Evolutionary conservation across 2,888 invertebrate species (phyloP), one percentile per base, ranked within the genome.

Genomic region (Furcula furcula): DNA sequence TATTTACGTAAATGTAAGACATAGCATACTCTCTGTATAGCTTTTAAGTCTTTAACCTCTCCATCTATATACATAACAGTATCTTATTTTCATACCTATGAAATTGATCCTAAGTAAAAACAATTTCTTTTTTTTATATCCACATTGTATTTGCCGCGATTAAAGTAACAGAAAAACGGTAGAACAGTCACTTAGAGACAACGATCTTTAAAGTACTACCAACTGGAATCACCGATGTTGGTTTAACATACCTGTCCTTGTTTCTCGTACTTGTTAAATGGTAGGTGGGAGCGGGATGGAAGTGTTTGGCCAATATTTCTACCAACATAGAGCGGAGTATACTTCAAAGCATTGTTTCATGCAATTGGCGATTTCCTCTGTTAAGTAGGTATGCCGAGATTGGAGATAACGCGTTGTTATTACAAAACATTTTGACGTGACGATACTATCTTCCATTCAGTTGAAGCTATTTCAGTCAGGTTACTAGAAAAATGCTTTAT

Each of bases 351-450:
- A 72, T 77, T 76, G 75, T 76, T 75, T 69, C 54, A 55, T 52
- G 70, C 80, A 82, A 84, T 83, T 79, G 83, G 76, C 75, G 75
- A 80, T 83, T 85, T 85, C 85, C 85, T 82, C 73, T 73, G 76
- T 76, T 77, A 75, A 70, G 62, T 65, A 71, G 71, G 72, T 70
- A 72, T 67, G 67, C 72, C 61, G 56, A 71, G 83, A 84, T 82
- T 53, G 34, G 21, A 72, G 84, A 85, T 84, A 79, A 68, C 65
- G 56, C 38, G 37, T 52, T 68, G 67, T 69, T 71, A 58, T 53
- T 67, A 76, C 82, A 76, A 81, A 84, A 84, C 76, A 83, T 79
- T 84, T 76, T 82, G 83, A 79, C 73, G 75, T 57, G 31, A 36
- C 41, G 67, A 70, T 69, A 26, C 10, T 57, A 69, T 68, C 67